Percentiles rank a stretch among this genome's conserved stretches.
Evolutionary conservation across 2,888 invertebrate genomes (phyloP).

Genomic region (Tenthredo livida): DNA sequence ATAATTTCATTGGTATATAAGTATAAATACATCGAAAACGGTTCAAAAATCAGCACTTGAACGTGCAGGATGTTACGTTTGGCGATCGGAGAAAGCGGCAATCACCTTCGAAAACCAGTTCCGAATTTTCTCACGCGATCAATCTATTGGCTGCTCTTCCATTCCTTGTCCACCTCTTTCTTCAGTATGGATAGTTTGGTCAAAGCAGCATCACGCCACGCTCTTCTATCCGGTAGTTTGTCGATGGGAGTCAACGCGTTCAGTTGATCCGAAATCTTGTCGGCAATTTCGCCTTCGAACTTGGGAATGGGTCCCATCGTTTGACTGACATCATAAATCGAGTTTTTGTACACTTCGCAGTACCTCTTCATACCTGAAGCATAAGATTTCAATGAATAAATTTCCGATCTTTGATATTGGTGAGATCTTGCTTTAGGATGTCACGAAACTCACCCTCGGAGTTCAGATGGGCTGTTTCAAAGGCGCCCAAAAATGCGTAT

Average conservation of each 20-base stretch:
- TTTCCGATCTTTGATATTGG: not conserved
- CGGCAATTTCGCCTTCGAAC: conserved; percentile 85
- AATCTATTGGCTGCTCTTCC: conserved; percentile 34
- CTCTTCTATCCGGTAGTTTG: conserved; percentile 86
- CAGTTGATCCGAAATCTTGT: conserved; percentile 86
- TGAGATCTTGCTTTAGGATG: not conserved
- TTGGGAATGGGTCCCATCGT: conserved; percentile 88
- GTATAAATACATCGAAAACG: not conserved
- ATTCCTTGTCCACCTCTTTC: conserved; percentile 82
- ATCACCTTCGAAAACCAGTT: not conserved
- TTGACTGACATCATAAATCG: conserved; percentile 83
- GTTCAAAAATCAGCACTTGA: not conserved
- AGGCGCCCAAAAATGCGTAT: conserved; percentile 96
- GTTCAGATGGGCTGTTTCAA: conserved; percentile 96
- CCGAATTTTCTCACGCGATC: not conserved
- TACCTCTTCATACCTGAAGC: conserved; percentile 82
- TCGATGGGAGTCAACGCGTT: conserved; percentile 87
- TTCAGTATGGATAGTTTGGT: conserved; percentile 90
- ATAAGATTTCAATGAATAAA: conserved; percentile 26
- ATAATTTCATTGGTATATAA: not conserved
- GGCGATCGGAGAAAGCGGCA: not conserved
- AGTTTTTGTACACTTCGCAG: conserved; percentile 82
- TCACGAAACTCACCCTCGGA: conserved; percentile 87
- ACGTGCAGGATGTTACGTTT: not conserved
- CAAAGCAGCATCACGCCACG: conserved; percentile 91